Conservation (phyloP, 2,113 vertebrate species). For the Bubo blakistoni region DNA sequence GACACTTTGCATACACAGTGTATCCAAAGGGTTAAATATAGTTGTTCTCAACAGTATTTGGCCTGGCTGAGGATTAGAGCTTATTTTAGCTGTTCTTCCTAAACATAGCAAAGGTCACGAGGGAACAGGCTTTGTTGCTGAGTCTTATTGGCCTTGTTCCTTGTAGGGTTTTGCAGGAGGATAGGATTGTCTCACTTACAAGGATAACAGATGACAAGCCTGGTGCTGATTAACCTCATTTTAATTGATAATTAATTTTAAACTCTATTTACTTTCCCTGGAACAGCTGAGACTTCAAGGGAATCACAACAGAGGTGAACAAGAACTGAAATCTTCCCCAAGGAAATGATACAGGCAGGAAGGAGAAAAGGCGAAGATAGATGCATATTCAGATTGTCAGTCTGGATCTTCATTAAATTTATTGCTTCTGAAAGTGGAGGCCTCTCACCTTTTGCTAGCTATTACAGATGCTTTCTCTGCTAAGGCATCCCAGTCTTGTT, state of each 20-base stretch:
- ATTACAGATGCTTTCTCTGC: background rate
- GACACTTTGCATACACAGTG: background rate
- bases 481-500: background rate
- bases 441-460: background rate
- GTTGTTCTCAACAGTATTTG: slow-evolving; percentile 41
- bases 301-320: slow-evolving; percentile 54
- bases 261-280: slow-evolving; percentile 72
- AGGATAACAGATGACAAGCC: slow-evolving; percentile 69
- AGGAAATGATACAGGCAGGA: slow-evolving; percentile 1
- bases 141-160: slow-evolving; percentile 34
- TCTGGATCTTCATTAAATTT: background rate
- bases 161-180: slow-evolving; percentile 11
- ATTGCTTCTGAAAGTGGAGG: background rate
- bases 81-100: slow-evolving; percentile 65
- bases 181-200: slow-evolving; percentile 57
- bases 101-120: slow-evolving; percentile 63
- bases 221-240: slow-evolving; percentile 72
- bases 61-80: slow-evolving; percentile 52
- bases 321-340: slow-evolving; percentile 34
- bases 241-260: slow-evolving; percentile 79
- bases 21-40: slow-evolving; percentile 38
- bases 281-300: slow-evolving; percentile 69
- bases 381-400: background rate
- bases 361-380: background rate
- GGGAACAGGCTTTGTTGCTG: slow-evolving; percentile 33